Base-by-base conservation (phyloP, 1,140 invertebrate genomes). In the Dinoponera quadriceps region DNA sequence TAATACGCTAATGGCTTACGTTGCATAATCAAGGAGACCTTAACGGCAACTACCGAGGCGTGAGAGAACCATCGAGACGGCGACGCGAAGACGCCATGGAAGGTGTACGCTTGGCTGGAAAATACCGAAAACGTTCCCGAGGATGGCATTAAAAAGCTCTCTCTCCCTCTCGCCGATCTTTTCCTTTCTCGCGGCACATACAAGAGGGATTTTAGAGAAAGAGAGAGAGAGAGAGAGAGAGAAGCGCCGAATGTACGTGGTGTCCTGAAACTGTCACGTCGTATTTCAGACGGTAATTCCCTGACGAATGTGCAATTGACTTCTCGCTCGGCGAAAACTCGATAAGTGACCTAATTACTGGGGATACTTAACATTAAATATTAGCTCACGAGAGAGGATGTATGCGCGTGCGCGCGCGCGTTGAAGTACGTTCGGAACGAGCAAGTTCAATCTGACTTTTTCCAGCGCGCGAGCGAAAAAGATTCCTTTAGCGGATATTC, bases 21-120 rank as follows among this genome's bases (percentile, higher is more conserved):
- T 75, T 75, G 59, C 59, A 75, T 65, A 75, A 63, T 75, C 44
- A 75, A n/a, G n/a, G 18, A 63, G 44, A 73, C 27, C 59, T 59
- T 44, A 48, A 59, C 16, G 25, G 59, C 25, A 48, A 74, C 22
- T 27, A 14, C 25, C 25, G 57, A 75, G 14, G 25, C 25, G 22
- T 29, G 14, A 65, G n/a, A 75, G 51, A 9, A 65, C 44, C 1
- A 73, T 73, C 71, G 33, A 48, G 33, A 60, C 9, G 33, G 4
- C 29, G 44, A 22, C 18, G 27, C 20, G 3, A 51, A 75, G 62
- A 65, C 27, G 9, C 27, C 44, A 9, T 29, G 22, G 3, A 75
- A 63, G 22, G 14, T 62, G 18, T 55, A 72, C 33, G 20, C n/a
- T 48, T 38, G 29, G 29, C 9, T 29, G 38, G 38, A 63, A 75